Evolutionary conservation across 2,113 vertebrate genomes (phyloP).

Genomic region (Tragelaphus strepsiceros): DNA sequence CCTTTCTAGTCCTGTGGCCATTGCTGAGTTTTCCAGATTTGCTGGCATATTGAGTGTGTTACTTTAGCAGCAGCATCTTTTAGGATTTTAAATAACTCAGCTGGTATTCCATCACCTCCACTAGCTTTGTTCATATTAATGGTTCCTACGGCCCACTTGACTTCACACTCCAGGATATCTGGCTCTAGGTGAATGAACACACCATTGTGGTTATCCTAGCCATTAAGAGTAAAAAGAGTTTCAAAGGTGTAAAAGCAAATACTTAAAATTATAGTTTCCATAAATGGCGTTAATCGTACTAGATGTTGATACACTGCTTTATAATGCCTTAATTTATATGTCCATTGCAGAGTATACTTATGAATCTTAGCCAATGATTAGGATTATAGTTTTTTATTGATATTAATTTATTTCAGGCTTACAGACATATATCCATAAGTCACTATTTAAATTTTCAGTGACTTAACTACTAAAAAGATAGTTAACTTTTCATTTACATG

Average conservation of each 20-base stretch:
- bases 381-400: background rate
- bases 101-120: background rate
- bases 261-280: background rate
- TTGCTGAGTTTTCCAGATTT: background rate
- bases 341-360: background rate
- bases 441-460: background rate
- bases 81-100: background rate
- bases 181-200: background rate
- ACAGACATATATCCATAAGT: background rate
- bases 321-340: background rate
- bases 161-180: background rate
- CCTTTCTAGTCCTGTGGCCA: background rate
- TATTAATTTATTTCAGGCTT: background rate
- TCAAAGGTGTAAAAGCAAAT: background rate
- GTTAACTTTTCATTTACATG: background rate
- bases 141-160: background rate
- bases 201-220: background rate
- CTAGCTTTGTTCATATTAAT: background rate
- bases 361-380: background rate
- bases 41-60: background rate
- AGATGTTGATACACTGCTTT: background rate
- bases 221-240: background rate
- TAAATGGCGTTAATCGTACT: background rate
- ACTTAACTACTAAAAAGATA: background rate
- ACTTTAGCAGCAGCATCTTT: background rate